Evolutionary conservation across 2,888 invertebrate genomes (phyloP), one percentile per base, ranked within the genome.

Genomic region (Aporophyla lueneburgensis): DNA sequence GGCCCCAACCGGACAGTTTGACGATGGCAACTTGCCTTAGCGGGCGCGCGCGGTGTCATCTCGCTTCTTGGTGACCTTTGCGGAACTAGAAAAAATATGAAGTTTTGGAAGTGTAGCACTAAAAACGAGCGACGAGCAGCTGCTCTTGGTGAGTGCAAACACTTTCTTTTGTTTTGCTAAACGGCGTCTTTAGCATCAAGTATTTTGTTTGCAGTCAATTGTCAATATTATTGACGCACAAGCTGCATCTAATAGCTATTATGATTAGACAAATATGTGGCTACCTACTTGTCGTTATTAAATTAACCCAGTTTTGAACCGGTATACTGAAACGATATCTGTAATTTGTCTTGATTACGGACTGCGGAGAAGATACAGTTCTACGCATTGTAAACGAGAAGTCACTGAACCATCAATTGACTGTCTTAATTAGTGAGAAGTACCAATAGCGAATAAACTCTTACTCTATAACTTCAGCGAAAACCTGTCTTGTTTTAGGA

Each of bases 71-170:
- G 81, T 91, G 90, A 91, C 91, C 90, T 89, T 71, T 76, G 75
- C 81, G 79, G 82, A 85, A 78, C 76, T 85, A 85, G 86, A 85
- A 16, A 56, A 63, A 79, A 61, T 75, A 96, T 96, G 96, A 96
- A 96, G 91, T 96, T 96, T 93, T 96, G 96, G 96, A 96, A 94
- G 92, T 96, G 96, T 87, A 92, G 90, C 81, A 90, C 92, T 70
- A 96, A 94, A 88, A 91, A 91, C 70, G 92, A 93, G 78, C 91
- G 93, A 70, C 93, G 92, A 66, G 89, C 88, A 46, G 93, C 93
- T 59, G 91, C 91, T 76, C 71, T 91, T 46, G 95, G 95, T 95
- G 76, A 94, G 95, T 91, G 74, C 49, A 27, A 82, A 62, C 54
- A 70, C 70, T 83, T 81, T 71, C 53, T 58, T 79, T 79, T 70